Conservation (phyloP, 2,888 invertebrate genomes). For the Timema cristinae region DNA sequence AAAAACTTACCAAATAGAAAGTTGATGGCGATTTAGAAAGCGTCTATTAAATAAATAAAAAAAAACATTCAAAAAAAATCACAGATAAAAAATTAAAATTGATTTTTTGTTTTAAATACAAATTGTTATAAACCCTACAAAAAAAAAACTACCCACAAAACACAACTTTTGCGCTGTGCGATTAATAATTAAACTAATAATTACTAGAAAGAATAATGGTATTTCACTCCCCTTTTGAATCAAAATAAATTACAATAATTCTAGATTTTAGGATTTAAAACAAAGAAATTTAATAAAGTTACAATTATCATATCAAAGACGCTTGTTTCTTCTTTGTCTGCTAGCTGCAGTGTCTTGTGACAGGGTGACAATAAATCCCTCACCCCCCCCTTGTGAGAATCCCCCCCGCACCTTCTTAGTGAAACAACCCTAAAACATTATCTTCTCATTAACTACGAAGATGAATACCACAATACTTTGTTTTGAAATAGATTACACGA, state of each 20-base stretch:
- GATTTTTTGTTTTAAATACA: too few relatives aligned
- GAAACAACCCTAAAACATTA: background rate
- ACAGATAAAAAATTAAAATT: background rate
- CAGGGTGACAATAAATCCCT: background rate
- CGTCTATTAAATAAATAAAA: slow-evolving; percentile 9
- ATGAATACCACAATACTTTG: background rate
- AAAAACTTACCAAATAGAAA: background rate
- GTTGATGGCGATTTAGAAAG: slow-evolving; percentile 11
- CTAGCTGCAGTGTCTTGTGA: background rate
- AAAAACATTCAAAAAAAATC: slow-evolving; percentile 10
- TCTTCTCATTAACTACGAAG: slow-evolving; percentile 8
- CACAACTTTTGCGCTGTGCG: background rate
- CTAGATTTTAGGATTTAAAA: slow-evolving; percentile 4
- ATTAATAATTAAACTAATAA: slow-evolving; percentile 5
- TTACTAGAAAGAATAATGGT: slow-evolving; percentile 2
- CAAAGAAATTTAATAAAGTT: slow-evolving; percentile 2
- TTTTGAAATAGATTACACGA: too few relatives aligned
- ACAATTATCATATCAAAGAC: slow-evolving; percentile 14
- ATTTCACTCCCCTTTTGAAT: slow-evolving; percentile 3
- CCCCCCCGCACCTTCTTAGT: background rate
- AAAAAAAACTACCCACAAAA: too few relatives aligned
- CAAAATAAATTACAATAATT: background rate
- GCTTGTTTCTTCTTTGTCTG: background rate
- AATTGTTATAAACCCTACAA: too few relatives aligned
- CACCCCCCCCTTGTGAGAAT: background rate